Base-by-base conservation (phyloP, 2,888 invertebrate species). In the Drosophila yooni region DNA sequence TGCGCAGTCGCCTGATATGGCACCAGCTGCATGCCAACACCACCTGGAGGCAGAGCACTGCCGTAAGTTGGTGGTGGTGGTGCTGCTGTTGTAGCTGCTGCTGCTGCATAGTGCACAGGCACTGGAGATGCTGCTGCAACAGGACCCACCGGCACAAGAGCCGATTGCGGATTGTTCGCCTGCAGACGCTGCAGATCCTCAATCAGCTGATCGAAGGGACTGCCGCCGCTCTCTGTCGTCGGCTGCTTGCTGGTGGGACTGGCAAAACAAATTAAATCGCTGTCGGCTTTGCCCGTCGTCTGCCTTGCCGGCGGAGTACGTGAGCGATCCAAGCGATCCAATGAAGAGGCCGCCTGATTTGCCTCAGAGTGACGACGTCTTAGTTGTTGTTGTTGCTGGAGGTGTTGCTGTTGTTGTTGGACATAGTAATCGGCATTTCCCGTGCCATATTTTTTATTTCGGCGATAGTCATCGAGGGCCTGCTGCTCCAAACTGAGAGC, bases 401-500 rank as follows among this genome's bases (percentile, higher is more conserved):
- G 40, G 10, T 68, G 65, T 11, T 74, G 60, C 11, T 71, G 75
- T 3, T 77, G 87, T 27, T 84, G 78, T 21, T 78, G 76, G 5
- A 46, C 13, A n/a, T 81, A 68, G 33, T 83, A 83, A 15, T 83
- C 82, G 15, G 31, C 52, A 21, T 53, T 52, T 57, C 50, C 36
- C 93, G 94, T 73, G 93, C 95, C 83, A 76, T 91, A 89, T 73
- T 92, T 91, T 69, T 92, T 83, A 68, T 89, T 95, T 76, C 96
- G 95, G 83, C 95, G 94, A 92, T 96, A 97, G 91, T 97, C 96
- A 91, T 97, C 97, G 80, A 97, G 94, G 48, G 97, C 97, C 81
- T 97, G 94, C 90, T 96, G 97, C 94, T 98, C 97, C 91, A 98
- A 94, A 93, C 97, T 98, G 56, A 98, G 94, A 60, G 97, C 97